Evolutionary conservation across 2,113 vertebrate species (phyloP).

Genomic region (Brachypodius melanocephalos): DNA sequence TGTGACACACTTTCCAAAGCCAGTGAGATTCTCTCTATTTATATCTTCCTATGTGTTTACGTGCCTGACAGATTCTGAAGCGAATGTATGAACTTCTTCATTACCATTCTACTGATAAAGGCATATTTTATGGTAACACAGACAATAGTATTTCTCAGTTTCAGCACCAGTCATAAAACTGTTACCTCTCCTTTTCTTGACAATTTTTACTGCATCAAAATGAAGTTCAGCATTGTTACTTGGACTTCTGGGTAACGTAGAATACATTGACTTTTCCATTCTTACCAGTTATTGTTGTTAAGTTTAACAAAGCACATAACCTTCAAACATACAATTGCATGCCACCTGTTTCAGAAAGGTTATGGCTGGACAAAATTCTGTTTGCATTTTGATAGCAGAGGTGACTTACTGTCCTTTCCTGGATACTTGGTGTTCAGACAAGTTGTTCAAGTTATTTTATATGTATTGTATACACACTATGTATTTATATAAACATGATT

Average conservation of each 20-base stretch:
- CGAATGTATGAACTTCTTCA: neutral
- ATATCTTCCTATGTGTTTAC: neutral
- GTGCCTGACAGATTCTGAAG: neutral
- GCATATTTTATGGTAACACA: neutral
- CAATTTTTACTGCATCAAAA: neutral
- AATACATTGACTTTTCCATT: neutral
- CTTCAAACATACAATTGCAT: neutral
- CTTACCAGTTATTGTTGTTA: neutral
- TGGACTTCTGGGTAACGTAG: neutral
- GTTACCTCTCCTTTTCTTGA: neutral
- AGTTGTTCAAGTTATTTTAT: conserved; percentile 39
- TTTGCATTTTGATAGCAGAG: conserved; percentile 51
- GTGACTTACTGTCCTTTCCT: conserved; percentile 50
- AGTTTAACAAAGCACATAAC: neutral
- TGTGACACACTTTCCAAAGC: neutral
- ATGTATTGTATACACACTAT: conserved; percentile 30
- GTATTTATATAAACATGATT: conserved; percentile 58
- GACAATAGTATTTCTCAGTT: neutral
- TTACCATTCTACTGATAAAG: neutral
- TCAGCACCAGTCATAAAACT: neutral
- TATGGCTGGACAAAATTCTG: conserved; percentile 16
- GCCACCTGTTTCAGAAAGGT: conserved; percentile 13
- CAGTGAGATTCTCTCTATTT: neutral
- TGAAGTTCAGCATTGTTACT: neutral
- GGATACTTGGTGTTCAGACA: conserved; percentile 46